Evolutionary conservation across 30 jellyfish, hydroid and myxozoan species (phyloP).

Genomic region (Cassiopea andromeda): DNA sequence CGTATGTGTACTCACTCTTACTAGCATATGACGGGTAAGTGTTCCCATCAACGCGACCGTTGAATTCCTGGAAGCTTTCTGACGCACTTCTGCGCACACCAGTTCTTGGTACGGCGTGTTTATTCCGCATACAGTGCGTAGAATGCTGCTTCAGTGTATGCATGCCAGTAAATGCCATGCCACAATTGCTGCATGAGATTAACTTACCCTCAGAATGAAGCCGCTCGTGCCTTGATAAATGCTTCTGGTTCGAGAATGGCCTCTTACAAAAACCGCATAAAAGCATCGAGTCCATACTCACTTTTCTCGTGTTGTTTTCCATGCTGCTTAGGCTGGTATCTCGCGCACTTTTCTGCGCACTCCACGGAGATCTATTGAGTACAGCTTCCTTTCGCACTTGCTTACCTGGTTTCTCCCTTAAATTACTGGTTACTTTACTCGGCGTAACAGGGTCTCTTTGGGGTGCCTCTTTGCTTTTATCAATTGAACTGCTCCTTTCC

Average conservation of each 20-base stretch:
- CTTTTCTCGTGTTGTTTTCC: not conserved
- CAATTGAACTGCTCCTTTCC: not conserved
- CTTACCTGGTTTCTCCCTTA: not conserved
- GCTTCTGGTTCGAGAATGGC: constrained; percentile 32
- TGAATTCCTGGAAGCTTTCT: not conserved
- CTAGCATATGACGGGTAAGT: constrained; percentile 64
- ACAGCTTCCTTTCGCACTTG: not conserved
- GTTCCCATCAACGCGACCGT: constrained; percentile 59
- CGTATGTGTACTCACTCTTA: constrained; percentile 44
- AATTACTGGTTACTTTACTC: not conserved
- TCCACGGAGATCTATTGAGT: not conserved
- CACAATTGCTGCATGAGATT: constrained; percentile 42
- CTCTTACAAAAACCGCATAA: constrained; percentile 49
- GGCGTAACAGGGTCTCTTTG: not conserved
- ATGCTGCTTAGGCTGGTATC: not conserved
- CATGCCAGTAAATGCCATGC: constrained; percentile 43
- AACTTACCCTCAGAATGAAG: constrained; percentile 30
- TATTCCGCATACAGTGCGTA: constrained; percentile 36
- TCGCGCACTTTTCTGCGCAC: not conserved
- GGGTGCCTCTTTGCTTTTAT: not conserved
- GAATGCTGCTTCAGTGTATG: constrained; percentile 55
- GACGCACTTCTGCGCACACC: no score
- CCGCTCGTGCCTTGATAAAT: constrained; percentile 29
- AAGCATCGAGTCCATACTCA: not conserved
- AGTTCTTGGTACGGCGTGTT: not conserved